phyloP scores from a whole-genome alignment of 92 coral and sea anemone species.

The Isaurus tuberculatus region DNA sequence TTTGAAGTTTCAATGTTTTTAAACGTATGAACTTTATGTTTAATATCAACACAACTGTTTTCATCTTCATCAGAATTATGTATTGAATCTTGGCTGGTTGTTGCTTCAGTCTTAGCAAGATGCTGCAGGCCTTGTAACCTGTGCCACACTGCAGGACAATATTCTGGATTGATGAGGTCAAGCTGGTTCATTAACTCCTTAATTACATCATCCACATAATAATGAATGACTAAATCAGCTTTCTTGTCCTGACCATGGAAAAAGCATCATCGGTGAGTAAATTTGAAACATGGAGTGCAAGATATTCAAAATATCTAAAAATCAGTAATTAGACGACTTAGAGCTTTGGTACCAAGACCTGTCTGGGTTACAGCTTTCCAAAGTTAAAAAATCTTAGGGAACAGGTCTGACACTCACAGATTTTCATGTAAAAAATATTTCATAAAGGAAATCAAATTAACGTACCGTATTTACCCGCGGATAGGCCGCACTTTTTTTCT shows the following conservation, averaged over 20 bases:
- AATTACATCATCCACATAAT: constrained; percentile 92
- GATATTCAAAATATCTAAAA: neutral
- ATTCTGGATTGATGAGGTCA: constrained; percentile 69
- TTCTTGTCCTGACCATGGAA: constrained; percentile 82
- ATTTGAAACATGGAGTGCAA: neutral
- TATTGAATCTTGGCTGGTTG: neutral
- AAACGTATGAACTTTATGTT: neutral
- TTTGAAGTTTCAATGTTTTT: neutral
- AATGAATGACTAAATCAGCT: constrained; percentile 87
- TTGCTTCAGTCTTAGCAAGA: neutral
- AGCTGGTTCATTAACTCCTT: constrained; percentile 74
- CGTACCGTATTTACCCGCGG: too few species aligned
- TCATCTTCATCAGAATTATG: neutral
- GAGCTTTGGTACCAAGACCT: too few species aligned
- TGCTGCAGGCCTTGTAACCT: constrained; percentile 8
- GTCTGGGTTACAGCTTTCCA: too few species aligned
- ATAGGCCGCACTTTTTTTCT: too few species aligned
- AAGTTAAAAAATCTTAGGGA: too few species aligned
- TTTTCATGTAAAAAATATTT: too few species aligned
- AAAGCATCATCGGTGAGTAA: neutral
- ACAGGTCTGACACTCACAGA: too few species aligned
- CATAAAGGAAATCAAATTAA: too few species aligned
- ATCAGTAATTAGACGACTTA: too few species aligned
- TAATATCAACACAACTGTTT: neutral
- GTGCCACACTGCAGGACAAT: constrained; percentile 37